phyloP scores from a whole-genome alignment of 2,113 vertebrate species.

The Sterna hirundo region DNA sequence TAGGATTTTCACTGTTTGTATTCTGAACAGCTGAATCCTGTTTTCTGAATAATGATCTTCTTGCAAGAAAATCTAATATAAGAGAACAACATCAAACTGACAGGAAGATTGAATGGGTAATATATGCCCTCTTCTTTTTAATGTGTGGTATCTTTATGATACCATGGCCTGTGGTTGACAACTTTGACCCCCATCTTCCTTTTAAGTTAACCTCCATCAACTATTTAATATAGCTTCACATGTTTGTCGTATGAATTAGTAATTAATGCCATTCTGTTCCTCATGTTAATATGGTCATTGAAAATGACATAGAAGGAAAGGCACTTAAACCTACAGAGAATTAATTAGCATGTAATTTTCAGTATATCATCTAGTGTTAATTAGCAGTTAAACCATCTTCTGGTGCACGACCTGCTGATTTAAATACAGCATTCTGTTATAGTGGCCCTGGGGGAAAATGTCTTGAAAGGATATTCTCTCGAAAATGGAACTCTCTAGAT shows the following conservation, averaged over 20 bases:
- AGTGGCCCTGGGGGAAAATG: constrained; percentile 13
- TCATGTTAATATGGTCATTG: constrained; percentile 56
- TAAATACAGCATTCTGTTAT: constrained; percentile 55
- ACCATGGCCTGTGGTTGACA: neutral
- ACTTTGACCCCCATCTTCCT: constrained; percentile 1
- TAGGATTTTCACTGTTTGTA: neutral
- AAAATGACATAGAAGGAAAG: constrained; percentile 61
- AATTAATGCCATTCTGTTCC: constrained; percentile 47
- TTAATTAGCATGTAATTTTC: constrained; percentile 75
- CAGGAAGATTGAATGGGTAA: constrained; percentile 15
- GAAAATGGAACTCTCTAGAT: constrained; percentile 6
- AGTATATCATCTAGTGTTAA: constrained; percentile 68
- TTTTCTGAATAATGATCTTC: neutral
- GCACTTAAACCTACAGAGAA: constrained; percentile 53
- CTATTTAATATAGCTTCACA: neutral
- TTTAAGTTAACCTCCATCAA: constrained; percentile 31
- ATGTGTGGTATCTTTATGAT: neutral
- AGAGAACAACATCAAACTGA: neutral
- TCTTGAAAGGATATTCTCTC: constrained; percentile 42
- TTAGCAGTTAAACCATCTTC: constrained; percentile 67
- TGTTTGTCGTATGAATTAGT: constrained; percentile 51
- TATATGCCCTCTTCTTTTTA: neutral
- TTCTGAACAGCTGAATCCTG: neutral
- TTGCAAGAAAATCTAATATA: neutral
- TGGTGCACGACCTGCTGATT: constrained; percentile 64